Evolutionary conservation across 2,113 vertebrate species (phyloP), one percentile per base, ranked within the genome.

Genomic region (Psammodynastes pulverulentus): DNA sequence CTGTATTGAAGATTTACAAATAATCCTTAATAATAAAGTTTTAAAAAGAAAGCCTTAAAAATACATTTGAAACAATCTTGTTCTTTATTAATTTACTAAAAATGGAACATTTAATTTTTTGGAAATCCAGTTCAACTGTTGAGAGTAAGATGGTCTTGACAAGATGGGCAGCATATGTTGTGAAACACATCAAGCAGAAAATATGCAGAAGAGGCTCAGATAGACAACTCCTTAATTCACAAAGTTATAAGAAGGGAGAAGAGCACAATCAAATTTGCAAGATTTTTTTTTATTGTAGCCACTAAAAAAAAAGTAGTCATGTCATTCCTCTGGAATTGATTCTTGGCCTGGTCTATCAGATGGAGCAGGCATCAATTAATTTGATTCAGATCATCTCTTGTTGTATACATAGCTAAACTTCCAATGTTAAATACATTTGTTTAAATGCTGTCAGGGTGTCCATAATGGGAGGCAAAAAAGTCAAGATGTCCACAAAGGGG

Each of bases 1-100:
- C 54, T 95, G 58, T n/a, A 93, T 52, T 95, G 58, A 89, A 58
- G 43, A 0, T 4, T 45, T 94, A 45, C 91, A 56, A 21, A 49
- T 53, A 34, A 5, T 1, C 67, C 62, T 12, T 21, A 92, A 85
- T 86, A 72, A 26, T 58, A 5, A 19, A 21, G 9, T 17, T 79
- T 79, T 79, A 1, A 72, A 72, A 93, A 51, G 5, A 43, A 52
- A 79, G n/a, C 8, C 17, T 79, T 19, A 79, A 79, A 39, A 21
- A 79, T 79, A 43, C 13, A 1, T 1, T 53, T 91, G 3, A 26
- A 92, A 90, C 52, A 39, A 23, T 91, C 26, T 46, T 67, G 48
- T 45, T 39, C 1, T 48, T 2, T 1, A 26, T 51, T 43, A 51
- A 58, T 9, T 52, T 43, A 5, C 19, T 84, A 9, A 49, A 54